Base-by-base conservation (phyloP, 2,888 invertebrate genomes). In the Craniophora ligustri region DNA sequence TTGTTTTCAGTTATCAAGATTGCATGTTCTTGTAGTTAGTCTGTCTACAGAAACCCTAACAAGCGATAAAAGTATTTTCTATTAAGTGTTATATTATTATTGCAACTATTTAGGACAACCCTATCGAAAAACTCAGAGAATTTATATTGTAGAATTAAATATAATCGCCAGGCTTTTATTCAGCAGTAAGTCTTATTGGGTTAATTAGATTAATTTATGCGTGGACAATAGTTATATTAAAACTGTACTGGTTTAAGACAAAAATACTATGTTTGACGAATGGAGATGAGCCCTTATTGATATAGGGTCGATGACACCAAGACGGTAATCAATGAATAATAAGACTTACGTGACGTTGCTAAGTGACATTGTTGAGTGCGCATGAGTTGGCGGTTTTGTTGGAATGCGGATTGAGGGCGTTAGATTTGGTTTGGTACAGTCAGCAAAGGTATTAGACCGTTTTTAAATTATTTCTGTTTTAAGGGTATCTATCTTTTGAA, bases 381-480 rank as follows among this genome's bases (percentile, higher is more conserved):
- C 70, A 67, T 78, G 79, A 81, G 67, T 78, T 69, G 56, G 74
- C 72, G 41, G 45, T 60, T 75, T 68, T 64, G 41, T 45, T 53
- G 79, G 82, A 81, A 81, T 79, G 81, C 78, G 76, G 78, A 79
- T 75, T 62, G 67, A 59, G 69, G 70, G 64, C 28, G 21, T 49
- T 58, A 48, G 5, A 36, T 39, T 40, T 32, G 36, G 21, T 8
- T 16, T 26, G 15, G 67, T 77, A 81, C 55, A 0, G 72, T 49
- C 11, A 10, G 58, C 70, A 73, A 34, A 66, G 60, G 44, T 65
- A 45, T 5, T 16, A 18, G 6, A 31, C 13, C 11, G 16, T 10
- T 10, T 8, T 19, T n/a, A 15, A 5, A 28, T 28, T 26, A 4
- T 16, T 8, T 35, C 4, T 30, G 0, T 19, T 31, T 11, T 8